Base-by-base conservation (phyloP, 2,888 invertebrate species). In the Sialis lutaria region DNA sequence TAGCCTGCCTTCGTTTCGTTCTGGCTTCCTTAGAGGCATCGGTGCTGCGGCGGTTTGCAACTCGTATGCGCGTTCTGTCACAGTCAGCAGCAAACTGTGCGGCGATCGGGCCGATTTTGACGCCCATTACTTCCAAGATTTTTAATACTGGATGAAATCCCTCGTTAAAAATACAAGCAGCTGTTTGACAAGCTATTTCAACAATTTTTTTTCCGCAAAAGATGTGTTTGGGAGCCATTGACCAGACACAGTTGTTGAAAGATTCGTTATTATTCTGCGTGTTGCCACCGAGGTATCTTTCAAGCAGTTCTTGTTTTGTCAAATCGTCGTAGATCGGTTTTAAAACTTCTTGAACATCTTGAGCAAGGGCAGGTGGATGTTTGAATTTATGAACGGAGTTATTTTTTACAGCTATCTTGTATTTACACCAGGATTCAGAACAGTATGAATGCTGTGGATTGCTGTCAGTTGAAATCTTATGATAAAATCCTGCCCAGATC, bases 391-490 rank as follows among this genome's bases (percentile, higher is more conserved):
- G 9, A n/a, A 10, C 9, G 10, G 10, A 35, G 30, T 32, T 40
- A 12, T 48, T 33, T 34, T 22, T 37, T 33, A 12, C 34, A 40
- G 47, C 41, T 46, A 52, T 53, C n/a, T 44, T 33, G 44, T 47
- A 56, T 22, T 51, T 51, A 41, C 53, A 55, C 56, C 55, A 55
- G 31, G 50, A 50, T 5, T 51, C 51, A 6, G 51, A 44, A 45
- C 50, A 53, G 44, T 51, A 47, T 6, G 39, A 31, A 44, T 53
- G 52, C 48, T 51, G 52, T 45, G 52, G 52, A 22, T 54, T 53
- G 40, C 35, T 40, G 47, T 52, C 52, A 4, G 52, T 52, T 45
- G 52, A 53, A 37, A 48, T 48, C 39, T 50, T 35, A 44, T 53
- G 52, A 35, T 49, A 53, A 42, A 41, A 52, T 40, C 48, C 50